phyloP scores from a whole-genome alignment of 53 echinoderm and acorn worm species.

The Echinarachnius parma region DNA sequence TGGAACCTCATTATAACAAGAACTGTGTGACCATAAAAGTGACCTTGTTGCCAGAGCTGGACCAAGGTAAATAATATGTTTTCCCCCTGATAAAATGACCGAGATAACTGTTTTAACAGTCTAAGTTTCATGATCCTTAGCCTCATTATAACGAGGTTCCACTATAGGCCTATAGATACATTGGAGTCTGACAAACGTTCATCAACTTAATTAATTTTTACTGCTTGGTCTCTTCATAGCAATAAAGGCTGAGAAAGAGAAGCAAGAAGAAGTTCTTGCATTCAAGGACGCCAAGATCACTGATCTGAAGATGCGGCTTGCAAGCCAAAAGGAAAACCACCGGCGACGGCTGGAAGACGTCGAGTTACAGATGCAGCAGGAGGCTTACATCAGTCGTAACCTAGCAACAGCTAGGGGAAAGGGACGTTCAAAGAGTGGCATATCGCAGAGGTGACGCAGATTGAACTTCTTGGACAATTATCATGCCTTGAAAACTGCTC shows the following conservation, averaged over 20 bases:
- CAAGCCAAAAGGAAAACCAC: constrained; percentile 78
- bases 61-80: too few species aligned
- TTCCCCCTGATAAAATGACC: too few species aligned
- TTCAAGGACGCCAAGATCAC: constrained; percentile 69
- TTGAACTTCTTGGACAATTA: constrained; percentile 1
- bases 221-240: constrained; percentile 23
- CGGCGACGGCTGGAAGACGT: constrained; percentile 68
- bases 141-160: too few species aligned
- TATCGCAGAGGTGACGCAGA: background rate
- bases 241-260: constrained; percentile 71
- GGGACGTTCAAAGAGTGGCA: constrained; percentile 6
- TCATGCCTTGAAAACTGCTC: background rate
- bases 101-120: too few species aligned
- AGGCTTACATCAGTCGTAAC: constrained; percentile 80
- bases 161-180: too few species aligned
- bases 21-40: too few species aligned
- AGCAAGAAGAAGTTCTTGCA: constrained; percentile 66
- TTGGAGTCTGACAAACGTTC: too few species aligned
- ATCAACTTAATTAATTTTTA: background rate
- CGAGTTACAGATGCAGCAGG: constrained; percentile 81
- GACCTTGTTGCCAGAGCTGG: too few species aligned
- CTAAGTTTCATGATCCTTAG: too few species aligned
- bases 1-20: too few species aligned
- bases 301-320: constrained; percentile 80
- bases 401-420: constrained; percentile 12